These are phyloP conservation scores for Cataglyphis cursor DNA, from an alignment of 2,888 invertebrate species.

Conservation along the genomic window DNA sequence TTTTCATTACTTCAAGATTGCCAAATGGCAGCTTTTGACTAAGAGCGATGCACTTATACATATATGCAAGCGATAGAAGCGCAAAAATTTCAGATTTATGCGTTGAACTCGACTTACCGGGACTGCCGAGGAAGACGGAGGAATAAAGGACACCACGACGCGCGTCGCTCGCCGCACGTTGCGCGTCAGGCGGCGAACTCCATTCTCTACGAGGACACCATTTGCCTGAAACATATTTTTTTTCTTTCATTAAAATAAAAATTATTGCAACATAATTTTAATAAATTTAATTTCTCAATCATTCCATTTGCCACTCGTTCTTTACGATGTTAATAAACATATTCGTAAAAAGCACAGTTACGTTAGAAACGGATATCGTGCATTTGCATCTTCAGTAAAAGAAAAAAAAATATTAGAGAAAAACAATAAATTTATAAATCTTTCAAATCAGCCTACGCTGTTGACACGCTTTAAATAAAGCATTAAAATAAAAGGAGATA, in stretches of 20 bases:
- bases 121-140: constrained; percentile 97
- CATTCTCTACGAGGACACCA: constrained; percentile 97
- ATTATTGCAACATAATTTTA: constrained; percentile 5
- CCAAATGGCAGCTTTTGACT: neutral
- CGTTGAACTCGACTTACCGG: constrained; percentile 89
- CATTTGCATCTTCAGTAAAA: neutral
- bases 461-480: constrained; percentile 17
- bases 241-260: constrained; percentile 60
- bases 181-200: constrained; percentile 95
- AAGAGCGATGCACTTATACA: neutral
- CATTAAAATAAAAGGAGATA: constrained; percentile 24
- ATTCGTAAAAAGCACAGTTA: neutral
- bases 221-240: constrained; percentile 90
- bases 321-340: neutral
- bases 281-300: neutral
- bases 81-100: constrained; percentile 8
- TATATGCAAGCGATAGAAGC: neutral
- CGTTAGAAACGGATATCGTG: neutral
- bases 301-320: neutral
- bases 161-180: constrained; percentile 90
- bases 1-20: neutral
- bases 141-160: constrained; percentile 95
- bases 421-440: constrained; percentile 18
- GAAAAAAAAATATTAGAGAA: neutral
- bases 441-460: neutral